Conservation (phyloP, 2,888 invertebrate genomes). For the Phortica magna region DNA sequence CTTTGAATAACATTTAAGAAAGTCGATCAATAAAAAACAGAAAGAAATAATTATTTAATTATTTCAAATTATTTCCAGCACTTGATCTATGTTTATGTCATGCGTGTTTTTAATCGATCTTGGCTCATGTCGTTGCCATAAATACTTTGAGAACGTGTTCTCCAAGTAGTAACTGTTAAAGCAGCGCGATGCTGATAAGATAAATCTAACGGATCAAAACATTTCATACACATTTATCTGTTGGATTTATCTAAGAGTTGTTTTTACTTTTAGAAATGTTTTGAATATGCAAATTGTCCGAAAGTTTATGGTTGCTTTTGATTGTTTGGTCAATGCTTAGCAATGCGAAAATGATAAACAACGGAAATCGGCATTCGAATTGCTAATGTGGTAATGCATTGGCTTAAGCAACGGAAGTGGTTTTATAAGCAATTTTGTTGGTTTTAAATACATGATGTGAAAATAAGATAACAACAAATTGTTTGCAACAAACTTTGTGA, state of each 20-base stretch:
- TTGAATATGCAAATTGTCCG: too few relatives aligned
- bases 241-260: not conserved
- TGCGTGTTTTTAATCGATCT: not conserved
- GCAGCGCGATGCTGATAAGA: not conserved
- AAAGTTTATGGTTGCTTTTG: not conserved
- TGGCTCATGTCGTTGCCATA: too few relatives aligned
- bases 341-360: not conserved
- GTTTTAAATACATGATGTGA: not conserved
- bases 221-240: not conserved
- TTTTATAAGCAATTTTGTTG: not conserved
- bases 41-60: constrained; percentile 7
- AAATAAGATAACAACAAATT: too few relatives aligned
- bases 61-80: constrained; percentile 20
- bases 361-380: not conserved
- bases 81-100: not conserved
- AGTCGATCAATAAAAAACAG: not conserved
- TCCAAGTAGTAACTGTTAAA: not conserved
- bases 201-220: not conserved
- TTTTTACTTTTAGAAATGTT: too few relatives aligned
- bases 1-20: constrained; percentile 23
- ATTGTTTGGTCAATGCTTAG: not conserved
- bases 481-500: too few relatives aligned
- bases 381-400: not conserved
- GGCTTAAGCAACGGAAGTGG: not conserved
- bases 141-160: not conserved